These are phyloP conservation scores for Camponotus floridanus DNA, from an alignment of 1,140 invertebrate species.

Conservation along the genomic window DNA sequence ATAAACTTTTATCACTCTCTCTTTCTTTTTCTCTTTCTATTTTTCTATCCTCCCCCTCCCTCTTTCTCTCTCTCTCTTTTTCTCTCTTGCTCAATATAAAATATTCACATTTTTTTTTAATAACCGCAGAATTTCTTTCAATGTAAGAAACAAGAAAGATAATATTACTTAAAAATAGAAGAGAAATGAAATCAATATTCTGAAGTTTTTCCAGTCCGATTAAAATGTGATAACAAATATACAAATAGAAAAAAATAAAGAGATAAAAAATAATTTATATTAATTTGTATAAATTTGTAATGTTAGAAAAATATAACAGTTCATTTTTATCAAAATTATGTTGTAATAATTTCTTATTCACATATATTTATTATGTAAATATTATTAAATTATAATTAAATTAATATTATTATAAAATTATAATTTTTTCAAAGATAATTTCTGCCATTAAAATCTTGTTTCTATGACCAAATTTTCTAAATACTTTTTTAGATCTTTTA, in stretches of 20 bases:
- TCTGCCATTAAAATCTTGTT: background rate
- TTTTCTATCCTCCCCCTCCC: too few relatives aligned
- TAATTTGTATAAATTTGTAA: background rate
- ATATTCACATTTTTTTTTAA: constrained; percentile 5
- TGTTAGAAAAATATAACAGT: background rate
- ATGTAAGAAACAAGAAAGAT: background rate
- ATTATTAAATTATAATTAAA: too few relatives aligned
- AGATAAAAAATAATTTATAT: background rate
- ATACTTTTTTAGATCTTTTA: background rate
- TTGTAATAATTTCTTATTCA: background rate
- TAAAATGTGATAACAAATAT: background rate
- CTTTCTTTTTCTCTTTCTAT: too few relatives aligned
- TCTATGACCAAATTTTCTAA: background rate
- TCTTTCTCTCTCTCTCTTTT: too few relatives aligned
- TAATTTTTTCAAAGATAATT: constrained; percentile 13
- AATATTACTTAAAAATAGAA: constrained; percentile 12
- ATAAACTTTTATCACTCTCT: too few relatives aligned
- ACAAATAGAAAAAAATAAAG: constrained; percentile 9
- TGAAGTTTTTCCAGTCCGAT: background rate
- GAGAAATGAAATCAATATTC: background rate
- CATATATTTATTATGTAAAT: background rate
- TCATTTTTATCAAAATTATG: background rate
- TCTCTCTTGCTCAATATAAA: too few relatives aligned
- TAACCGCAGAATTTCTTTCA: background rate
- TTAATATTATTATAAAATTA: too few relatives aligned